Conservation (phyloP, 2,113 vertebrate species). For the Archilochus colubris region DNA sequence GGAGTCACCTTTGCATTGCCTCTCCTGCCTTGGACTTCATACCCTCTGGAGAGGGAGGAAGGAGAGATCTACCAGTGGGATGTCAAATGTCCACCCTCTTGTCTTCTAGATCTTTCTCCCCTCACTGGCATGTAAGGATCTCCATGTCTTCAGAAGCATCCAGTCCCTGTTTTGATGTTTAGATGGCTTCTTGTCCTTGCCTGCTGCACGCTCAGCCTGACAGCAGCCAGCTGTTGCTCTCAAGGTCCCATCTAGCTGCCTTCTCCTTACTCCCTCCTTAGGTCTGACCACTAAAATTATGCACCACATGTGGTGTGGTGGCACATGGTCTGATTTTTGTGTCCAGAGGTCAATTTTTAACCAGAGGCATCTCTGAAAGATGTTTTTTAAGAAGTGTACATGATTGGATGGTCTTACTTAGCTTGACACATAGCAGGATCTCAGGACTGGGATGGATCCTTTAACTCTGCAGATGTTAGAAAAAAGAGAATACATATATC, state of each 20-base stretch:
- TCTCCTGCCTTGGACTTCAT: background rate
- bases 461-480: background rate
- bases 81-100: background rate
- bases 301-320: background rate
- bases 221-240: background rate
- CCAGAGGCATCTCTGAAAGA: background rate
- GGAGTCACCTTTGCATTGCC: background rate
- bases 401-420: background rate
- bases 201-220: background rate
- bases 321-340: background rate
- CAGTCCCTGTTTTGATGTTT: background rate
- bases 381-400: accelerated
- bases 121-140: background rate
- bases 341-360: background rate
- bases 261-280: background rate
- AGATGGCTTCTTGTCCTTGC: background rate
- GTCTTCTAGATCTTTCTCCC: background rate
- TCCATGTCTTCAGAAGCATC: background rate
- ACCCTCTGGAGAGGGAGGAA: background rate
- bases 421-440: background rate
- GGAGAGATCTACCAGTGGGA: background rate
- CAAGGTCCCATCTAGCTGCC: background rate
- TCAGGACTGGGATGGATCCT: background rate
- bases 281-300: background rate
- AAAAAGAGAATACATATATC: background rate